Evolutionary conservation across 2,797 vertebrate species (phyloP).

Genomic region (Darevskia nairensis): DNA sequence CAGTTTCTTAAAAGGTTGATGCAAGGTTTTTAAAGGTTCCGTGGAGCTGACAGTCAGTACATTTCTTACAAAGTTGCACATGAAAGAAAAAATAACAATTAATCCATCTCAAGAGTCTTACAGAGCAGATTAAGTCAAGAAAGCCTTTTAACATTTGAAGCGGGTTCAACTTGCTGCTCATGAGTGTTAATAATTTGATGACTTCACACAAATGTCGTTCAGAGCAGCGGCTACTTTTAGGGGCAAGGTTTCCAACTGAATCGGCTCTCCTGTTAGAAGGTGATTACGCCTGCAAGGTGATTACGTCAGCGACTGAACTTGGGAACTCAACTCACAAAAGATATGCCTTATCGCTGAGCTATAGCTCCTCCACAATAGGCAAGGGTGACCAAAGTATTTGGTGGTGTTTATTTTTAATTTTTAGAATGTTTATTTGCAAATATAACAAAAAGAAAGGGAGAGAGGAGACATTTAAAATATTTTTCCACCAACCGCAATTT

Average conservation of each 20-base stretch:
- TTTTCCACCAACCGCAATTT: too few species aligned
- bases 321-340: too few species aligned
- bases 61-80: background rate
- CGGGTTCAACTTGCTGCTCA: background rate
- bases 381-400: background rate
- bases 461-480: too few species aligned
- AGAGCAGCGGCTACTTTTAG: background rate
- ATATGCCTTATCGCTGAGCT: background rate
- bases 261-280: background rate
- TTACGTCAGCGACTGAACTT: too few species aligned
- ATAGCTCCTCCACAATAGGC: too few species aligned
- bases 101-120: background rate
- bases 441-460: too few species aligned
- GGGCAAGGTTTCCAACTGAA: background rate
- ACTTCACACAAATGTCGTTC: background rate
- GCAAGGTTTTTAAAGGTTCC: background rate
- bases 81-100: background rate
- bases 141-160: background rate
- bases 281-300: background rate
- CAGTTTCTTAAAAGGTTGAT: background rate
- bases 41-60: background rate
- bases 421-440: too few species aligned
- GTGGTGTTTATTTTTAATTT: too few species aligned
- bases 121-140: background rate
- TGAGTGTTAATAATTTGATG: background rate